Percentiles rank a stretch among this genome's conserved stretches.
Conservation (phyloP, 1,140 invertebrate species). For the Lineus longissimus region DNA sequence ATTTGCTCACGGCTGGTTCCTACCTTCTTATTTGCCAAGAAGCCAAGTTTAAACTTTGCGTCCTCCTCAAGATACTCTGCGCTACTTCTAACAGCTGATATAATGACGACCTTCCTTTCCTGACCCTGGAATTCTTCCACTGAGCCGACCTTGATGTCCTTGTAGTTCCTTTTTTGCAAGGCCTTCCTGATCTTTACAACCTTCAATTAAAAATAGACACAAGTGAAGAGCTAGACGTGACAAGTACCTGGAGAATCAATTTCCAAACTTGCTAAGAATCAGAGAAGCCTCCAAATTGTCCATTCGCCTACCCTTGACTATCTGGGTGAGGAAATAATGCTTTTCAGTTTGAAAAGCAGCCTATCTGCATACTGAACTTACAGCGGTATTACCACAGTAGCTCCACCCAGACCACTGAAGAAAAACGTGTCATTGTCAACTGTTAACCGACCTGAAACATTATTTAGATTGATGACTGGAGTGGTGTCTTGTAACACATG, state of each 20-base stretch:
- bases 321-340: too few species aligned
- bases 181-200: slow-evolving; percentile 68
- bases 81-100: slow-evolving; percentile 70
- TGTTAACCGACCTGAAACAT: too few species aligned
- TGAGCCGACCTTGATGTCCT: slow-evolving; percentile 70
- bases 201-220: neutral
- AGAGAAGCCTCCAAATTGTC: neutral
- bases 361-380: too few species aligned
- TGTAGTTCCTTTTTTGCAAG: slow-evolving; percentile 61
- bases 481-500: too few species aligned
- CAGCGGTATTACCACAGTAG: too few species aligned
- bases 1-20: slow-evolving; percentile 52
- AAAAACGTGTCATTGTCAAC: too few species aligned
- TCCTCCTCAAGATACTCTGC: slow-evolving; percentile 67
- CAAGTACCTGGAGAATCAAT: neutral
- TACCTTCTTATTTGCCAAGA: slow-evolving; percentile 47
- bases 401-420: too few species aligned
- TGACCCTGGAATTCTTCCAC: slow-evolving; percentile 97
- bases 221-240: neutral
- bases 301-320: too few species aligned
- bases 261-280: neutral
- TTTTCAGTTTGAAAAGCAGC: too few species aligned
- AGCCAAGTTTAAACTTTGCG: slow-evolving; percentile 61
- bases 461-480: too few species aligned
- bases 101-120: slow-evolving; percentile 78